Percentiles rank a stretch among this genome's conserved stretches.
These are phyloP conservation scores for Cathartes aura DNA, from an alignment of 2,113 vertebrate species.

Conservation along the genomic window DNA sequence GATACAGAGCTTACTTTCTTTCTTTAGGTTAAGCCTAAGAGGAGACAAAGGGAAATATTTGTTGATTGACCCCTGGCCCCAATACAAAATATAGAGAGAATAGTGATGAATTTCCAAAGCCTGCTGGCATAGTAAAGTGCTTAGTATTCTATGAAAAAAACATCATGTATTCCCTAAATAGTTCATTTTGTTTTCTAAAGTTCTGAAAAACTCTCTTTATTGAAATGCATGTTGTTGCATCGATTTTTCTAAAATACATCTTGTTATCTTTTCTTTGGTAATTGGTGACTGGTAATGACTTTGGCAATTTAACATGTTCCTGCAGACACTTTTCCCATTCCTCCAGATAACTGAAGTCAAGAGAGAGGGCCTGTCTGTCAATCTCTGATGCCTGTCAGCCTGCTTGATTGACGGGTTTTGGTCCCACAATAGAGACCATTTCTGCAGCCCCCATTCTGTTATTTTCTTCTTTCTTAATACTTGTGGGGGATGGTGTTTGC, in stretches of 20 bases:
- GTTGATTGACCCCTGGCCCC: constrained; percentile 68
- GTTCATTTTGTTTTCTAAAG: constrained; percentile 85
- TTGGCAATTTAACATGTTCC: constrained; percentile 90
- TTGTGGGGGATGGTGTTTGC: constrained; percentile 84
- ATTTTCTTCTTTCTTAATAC: constrained; percentile 80
- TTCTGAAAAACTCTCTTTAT: constrained; percentile 82
- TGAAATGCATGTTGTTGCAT: constrained; percentile 86
- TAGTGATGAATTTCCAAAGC: constrained; percentile 74
- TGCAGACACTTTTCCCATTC: constrained; percentile 85
- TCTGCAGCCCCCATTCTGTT: constrained; percentile 78
- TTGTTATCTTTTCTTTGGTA: constrained; percentile 93
- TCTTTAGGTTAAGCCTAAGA: constrained; percentile 10
- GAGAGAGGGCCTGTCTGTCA: constrained; percentile 83
- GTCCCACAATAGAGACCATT: constrained; percentile 86
- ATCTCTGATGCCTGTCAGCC: constrained; percentile 85
- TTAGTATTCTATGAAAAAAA: constrained; percentile 77
- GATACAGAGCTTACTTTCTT: not conserved
- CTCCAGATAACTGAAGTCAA: constrained; percentile 87
- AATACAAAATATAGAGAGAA: constrained; percentile 66
- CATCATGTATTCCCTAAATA: constrained; percentile 82
- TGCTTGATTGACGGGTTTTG: constrained; percentile 90
- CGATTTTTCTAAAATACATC: constrained; percentile 88
- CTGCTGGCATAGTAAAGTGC: constrained; percentile 31
- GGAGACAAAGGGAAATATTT: constrained; percentile 54
- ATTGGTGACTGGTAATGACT: constrained; percentile 96